These are phyloP conservation scores for Cryptomyrus ogoouensis DNA, from an alignment of 2,113 vertebrate genomes.

Conservation along the genomic window DNA sequence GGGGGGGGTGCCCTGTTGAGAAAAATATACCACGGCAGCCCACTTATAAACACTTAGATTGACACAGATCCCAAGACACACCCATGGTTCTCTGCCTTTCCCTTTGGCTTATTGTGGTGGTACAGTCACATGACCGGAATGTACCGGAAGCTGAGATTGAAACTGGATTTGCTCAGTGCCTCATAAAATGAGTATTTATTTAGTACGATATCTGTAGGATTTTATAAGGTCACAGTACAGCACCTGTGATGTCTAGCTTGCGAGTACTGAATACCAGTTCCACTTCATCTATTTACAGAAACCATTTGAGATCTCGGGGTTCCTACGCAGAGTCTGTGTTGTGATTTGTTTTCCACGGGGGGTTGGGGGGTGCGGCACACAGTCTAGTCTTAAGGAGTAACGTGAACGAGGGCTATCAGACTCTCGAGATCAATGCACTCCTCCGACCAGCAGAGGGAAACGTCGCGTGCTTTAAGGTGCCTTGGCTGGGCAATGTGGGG, in stretches of 20 bases:
- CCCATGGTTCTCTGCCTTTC: neutral
- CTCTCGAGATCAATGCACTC: neutral
- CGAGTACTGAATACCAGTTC: neutral
- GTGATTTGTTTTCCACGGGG: neutral
- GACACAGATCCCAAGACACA: neutral
- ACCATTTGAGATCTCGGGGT: neutral
- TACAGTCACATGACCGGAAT: neutral
- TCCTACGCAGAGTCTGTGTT: neutral
- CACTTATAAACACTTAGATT: neutral
- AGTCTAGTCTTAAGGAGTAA: neutral
- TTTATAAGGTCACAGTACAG: neutral
- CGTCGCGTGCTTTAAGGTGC: neutral
- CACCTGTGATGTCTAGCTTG: neutral
- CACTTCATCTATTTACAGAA: neutral
- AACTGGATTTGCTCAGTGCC: constrained; percentile 14
- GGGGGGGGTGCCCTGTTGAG: neutral
- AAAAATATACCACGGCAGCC: neutral
- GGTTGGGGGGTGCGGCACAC: neutral
- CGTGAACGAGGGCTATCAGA: neutral
- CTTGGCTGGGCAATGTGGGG: neutral
- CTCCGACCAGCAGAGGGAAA: neutral
- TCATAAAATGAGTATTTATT: neutral
- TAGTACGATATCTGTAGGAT: neutral
- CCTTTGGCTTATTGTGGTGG: neutral
- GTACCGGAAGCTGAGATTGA: neutral